Base-by-base conservation (phyloP, 92 coral and sea anemone genomes). In the Epizoanthus stellaris region DNA sequence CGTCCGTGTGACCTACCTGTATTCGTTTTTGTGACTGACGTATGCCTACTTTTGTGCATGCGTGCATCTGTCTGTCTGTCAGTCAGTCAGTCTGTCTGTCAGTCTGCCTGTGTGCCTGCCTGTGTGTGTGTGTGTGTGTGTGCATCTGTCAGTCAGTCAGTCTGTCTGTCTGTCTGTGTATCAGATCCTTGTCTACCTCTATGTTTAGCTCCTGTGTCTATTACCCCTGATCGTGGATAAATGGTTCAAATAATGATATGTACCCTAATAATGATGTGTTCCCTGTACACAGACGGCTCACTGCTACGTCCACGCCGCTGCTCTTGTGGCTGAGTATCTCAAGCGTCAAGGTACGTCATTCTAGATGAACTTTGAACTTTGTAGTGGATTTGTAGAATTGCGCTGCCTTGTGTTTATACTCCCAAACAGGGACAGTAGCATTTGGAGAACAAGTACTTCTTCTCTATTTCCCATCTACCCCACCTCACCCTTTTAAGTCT, bases 301-400 rank as follows among this genome's bases (percentile, higher is more conserved):
- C 73, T 96, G 98, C 76, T 93, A 94, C 82, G 86, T 96, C 5
- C 98, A 96, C 77, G 98, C 98, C 12, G 98, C 98, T 34, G 98
- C 98, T 49, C 85, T 96, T 75, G 98, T 96, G 30, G 99, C 98
- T 19, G 99, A 96, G 76, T 96, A 96, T 85, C 91, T 96, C 59
- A 96, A 94, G 82, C 85, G 99, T 17, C 98, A 96, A 88, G 99
- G 99, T 96, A 86, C 39, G 25, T 64, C 20, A 19, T 52, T 52
- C 13, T 52, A 1, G 56, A 9, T 52, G 13, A 52, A 52, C 56
- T 52, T 10, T 9, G 15, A 52, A 45, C 10, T 45, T 6, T 45
- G 10, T 45, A 45, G 56, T 52, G 56, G 14, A 11, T 52, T 2
- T 52, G 56, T 9, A 9, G 56, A 52, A 52, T 52, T 9, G 56